Conservation (phyloP, 2,888 invertebrate genomes). For the Microplitis deprimator region DNA sequence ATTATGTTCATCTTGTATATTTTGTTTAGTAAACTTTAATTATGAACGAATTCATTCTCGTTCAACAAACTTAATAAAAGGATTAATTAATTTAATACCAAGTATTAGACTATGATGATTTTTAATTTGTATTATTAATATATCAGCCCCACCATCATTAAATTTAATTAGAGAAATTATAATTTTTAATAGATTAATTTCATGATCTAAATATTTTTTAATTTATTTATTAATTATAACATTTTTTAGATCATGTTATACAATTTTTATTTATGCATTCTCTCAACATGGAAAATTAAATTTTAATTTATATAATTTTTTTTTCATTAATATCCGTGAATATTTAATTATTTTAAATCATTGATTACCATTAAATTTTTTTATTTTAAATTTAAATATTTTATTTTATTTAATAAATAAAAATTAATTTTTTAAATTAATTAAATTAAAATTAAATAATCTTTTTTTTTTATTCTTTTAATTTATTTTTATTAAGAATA, state of each 20-base stretch:
- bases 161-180: constrained; percentile 77
- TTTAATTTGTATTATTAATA: constrained; percentile 77
- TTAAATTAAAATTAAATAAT: constrained; percentile 74
- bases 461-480: constrained; percentile 72
- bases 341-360: constrained; percentile 77
- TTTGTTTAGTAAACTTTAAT: constrained; percentile 78
- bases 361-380: constrained; percentile 78
- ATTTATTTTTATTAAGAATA: constrained; percentile 67
- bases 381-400: constrained; percentile 74
- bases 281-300: constrained; percentile 76
- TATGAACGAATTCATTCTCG: constrained; percentile 78
- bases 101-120: constrained; percentile 78
- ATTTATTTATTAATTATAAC: constrained; percentile 73
- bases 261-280: constrained; percentile 77
- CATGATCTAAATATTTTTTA: constrained; percentile 73
- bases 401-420: constrained; percentile 75
- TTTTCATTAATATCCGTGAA: constrained; percentile 67
- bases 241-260: constrained; percentile 79
- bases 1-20: constrained; percentile 78
- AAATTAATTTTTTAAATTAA: constrained; percentile 78
- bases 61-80: constrained; percentile 77
- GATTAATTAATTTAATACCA: constrained; percentile 76
- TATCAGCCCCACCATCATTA: constrained; percentile 78
- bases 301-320: constrained; percentile 72
- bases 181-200: constrained; percentile 41